Percentiles rank a stretch among this genome's conserved stretches.
phyloP scores from a whole-genome alignment of 1,140 invertebrate species.

The Drosophila hydei region DNA sequence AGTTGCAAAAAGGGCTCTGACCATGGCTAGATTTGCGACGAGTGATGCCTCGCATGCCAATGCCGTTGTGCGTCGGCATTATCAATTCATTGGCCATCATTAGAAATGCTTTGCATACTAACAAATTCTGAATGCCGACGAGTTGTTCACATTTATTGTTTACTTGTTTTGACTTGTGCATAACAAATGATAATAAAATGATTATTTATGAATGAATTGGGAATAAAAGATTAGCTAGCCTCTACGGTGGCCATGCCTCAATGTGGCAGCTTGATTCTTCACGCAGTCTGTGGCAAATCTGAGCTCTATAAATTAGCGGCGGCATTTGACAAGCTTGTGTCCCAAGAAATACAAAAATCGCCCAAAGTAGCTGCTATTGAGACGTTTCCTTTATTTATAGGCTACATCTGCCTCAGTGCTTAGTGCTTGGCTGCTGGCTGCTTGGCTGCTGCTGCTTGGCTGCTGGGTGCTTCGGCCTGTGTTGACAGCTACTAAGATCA shows the following conservation, averaged over 20 bases:
- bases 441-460: neutral
- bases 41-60: slow-evolving; percentile 44
- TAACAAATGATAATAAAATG: slow-evolving; percentile 38
- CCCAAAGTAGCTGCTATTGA: slow-evolving; percentile 55
- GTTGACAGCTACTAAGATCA: slow-evolving; percentile 75
- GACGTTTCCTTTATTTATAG: slow-evolving; percentile 64
- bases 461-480: slow-evolving; percentile 15
- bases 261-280: neutral
- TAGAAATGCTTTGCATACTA: slow-evolving; percentile 75
- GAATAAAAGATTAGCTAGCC: slow-evolving; percentile 15
- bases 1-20: slow-evolving; percentile 46
- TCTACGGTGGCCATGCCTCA: slow-evolving; percentile 15
- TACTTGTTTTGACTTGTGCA: slow-evolving; percentile 30
- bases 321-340: slow-evolving; percentile 8
- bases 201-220: slow-evolving; percentile 32
- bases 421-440: too few relatives aligned
- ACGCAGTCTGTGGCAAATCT: neutral
- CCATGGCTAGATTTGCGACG: neutral
- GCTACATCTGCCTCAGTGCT: slow-evolving; percentile 22
- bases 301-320: slow-evolving; percentile 2
- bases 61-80: slow-evolving; percentile 22
- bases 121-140: slow-evolving; percentile 24
- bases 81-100: slow-evolving; percentile 48
- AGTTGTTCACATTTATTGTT: slow-evolving; percentile 36
- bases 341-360: slow-evolving; percentile 6